Percentiles rank a stretch among this genome's conserved stretches.
phyloP scores from a whole-genome alignment of 2,888 invertebrate genomes.

The Gastrophysa polygoni region DNA sequence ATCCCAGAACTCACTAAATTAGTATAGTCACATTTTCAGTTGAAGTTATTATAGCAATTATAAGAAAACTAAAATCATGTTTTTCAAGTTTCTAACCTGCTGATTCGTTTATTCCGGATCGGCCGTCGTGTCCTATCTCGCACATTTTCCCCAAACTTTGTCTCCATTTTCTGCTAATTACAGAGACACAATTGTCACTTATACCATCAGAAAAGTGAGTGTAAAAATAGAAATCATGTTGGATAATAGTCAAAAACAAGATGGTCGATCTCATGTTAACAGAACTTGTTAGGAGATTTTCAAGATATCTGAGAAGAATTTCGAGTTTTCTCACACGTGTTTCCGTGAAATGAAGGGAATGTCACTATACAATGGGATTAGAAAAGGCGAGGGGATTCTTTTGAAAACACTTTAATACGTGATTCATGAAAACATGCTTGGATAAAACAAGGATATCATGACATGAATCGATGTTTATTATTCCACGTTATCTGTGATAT shows the following conservation, averaged over 20 bases:
- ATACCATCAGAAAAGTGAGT: conserved; percentile 48
- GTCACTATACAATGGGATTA: neutral
- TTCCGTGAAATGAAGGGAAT: neutral
- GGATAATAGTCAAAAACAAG: conserved; percentile 58
- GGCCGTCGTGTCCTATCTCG: conserved; percentile 67
- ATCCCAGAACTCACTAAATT: neutral
- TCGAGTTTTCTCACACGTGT: neutral
- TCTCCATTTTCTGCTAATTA: conserved; percentile 52
- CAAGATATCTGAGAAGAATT: neutral
- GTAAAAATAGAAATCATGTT: conserved; percentile 57
- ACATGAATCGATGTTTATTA: conserved; percentile 13
- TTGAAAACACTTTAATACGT: conserved; percentile 1
- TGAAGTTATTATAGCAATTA: neutral
- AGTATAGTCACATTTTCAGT: neutral
- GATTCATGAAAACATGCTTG: conserved; percentile 40
- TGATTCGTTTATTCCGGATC: conserved; percentile 73
- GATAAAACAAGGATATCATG: neutral
- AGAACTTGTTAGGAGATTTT: conserved; percentile 41
- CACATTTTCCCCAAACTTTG: conserved; percentile 53
- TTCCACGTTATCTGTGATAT: too few species aligned
- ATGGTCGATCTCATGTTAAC: conserved; percentile 50
- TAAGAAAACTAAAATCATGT: conserved; percentile 15
- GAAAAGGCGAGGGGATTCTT: neutral
- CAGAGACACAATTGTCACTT: conserved; percentile 52
- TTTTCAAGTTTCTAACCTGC: conserved; percentile 63